Evolutionary conservation across 1,140 invertebrate genomes (phyloP).

Genomic region (Nylanderia fulva): DNA sequence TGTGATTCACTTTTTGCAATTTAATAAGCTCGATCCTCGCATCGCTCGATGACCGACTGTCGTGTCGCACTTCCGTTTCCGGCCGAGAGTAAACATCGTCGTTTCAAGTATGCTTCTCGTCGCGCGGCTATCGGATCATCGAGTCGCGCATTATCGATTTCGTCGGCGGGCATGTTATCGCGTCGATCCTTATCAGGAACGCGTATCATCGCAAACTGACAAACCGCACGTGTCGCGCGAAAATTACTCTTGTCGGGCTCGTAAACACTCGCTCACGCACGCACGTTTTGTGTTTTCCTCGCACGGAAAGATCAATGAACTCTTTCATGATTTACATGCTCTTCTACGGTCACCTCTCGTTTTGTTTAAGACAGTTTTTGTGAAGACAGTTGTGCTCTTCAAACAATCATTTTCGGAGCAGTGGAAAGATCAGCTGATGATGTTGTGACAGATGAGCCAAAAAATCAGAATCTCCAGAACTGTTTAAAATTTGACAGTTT

Average conservation of each 20-base stretch:
- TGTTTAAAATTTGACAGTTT: not conserved
- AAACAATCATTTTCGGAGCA: not conserved
- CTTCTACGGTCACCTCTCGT: not conserved
- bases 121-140: not conserved
- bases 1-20: not conserved
- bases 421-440: constrained; percentile 25
- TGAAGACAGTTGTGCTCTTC: not conserved
- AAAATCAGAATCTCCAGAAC: not conserved
- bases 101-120: not conserved
- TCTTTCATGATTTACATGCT: not conserved
- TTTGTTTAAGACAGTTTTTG: constrained; percentile 35
- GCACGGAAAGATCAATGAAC: constrained; percentile 55
- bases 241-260: not conserved
- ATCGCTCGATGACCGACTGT: not conserved
- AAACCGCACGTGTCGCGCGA: not conserved
- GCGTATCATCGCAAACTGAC: constrained; percentile 37
- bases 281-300: constrained; percentile 27
- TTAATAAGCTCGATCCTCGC: not conserved
- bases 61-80: not conserved
- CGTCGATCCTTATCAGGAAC: constrained; percentile 16
- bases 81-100: not conserved
- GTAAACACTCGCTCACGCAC: constrained; percentile 28
- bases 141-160: not conserved
- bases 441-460: not conserved
- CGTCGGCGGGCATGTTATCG: constrained; percentile 1